Conservation (phyloP, 2,888 invertebrate genomes). For the Parnassius glacialis region DNA sequence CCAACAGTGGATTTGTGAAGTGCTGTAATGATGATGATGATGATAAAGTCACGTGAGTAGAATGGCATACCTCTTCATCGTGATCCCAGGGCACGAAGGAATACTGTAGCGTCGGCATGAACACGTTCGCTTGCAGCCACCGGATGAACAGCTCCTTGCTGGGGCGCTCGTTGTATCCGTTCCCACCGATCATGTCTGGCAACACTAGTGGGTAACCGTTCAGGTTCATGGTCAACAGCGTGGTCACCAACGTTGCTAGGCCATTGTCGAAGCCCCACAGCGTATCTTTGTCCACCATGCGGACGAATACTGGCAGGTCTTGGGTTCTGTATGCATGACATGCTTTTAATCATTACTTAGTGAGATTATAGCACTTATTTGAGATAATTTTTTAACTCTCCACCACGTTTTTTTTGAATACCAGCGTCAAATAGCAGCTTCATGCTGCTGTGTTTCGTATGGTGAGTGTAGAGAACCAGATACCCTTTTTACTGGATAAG, state of each 20-base stretch:
- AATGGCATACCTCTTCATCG: slow-evolving; percentile 72
- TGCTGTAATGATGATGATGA: too few species aligned
- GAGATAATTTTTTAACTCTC: too few species aligned
- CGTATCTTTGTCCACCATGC: slow-evolving; percentile 90
- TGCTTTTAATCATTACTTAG: too few species aligned
- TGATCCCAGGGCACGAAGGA: slow-evolving; percentile 91
- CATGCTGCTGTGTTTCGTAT: too few species aligned
- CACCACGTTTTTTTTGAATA: too few species aligned
- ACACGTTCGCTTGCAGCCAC: slow-evolving; percentile 89
- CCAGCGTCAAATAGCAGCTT: too few species aligned
- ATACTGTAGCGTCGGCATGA: slow-evolving; percentile 90
- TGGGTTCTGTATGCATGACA: slow-evolving; percentile 77
- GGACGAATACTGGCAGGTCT: slow-evolving; percentile 84
- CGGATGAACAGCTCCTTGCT: slow-evolving; percentile 85
- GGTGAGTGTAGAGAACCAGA: too few species aligned
- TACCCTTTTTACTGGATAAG: too few species aligned
- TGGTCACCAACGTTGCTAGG: slow-evolving; percentile 85
- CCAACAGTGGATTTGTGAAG: too few species aligned
- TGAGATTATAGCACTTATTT: too few species aligned
- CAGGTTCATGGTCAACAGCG: slow-evolving; percentile 82
- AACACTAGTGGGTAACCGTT: slow-evolving; percentile 87
- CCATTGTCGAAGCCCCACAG: slow-evolving; percentile 86
- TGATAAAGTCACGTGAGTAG: background rate
- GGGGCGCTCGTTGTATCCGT: slow-evolving; percentile 80
- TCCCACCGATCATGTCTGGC: slow-evolving; percentile 90